Percentiles rank a stretch among this genome's conserved stretches.
These are phyloP conservation scores for Micromesistius poutassou DNA, from an alignment of 2,797 vertebrate species.

Conservation along the genomic window DNA sequence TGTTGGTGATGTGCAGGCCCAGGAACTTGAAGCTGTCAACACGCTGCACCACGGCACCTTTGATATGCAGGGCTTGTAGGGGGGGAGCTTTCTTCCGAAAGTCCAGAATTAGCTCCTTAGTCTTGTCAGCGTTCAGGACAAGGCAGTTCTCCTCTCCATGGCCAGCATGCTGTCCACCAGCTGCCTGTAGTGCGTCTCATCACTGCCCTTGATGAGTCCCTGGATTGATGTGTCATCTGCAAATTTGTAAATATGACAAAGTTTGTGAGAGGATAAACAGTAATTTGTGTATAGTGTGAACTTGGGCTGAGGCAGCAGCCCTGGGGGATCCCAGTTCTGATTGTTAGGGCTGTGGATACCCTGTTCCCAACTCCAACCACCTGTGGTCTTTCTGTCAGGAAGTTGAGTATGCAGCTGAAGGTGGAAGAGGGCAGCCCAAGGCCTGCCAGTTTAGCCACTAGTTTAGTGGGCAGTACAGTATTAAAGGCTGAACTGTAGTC, in stretches of 20 bases:
- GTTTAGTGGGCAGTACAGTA: not conserved
- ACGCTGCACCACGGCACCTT: not conserved
- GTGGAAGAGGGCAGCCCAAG: not conserved
- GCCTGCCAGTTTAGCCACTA: not conserved
- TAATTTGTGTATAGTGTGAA: not conserved
- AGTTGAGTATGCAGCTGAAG: not conserved
- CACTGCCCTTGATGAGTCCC: slow-evolving; percentile 3
- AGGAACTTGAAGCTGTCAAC: too few relatives aligned
- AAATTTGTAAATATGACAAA: not conserved
- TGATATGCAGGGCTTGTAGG: too few relatives aligned
- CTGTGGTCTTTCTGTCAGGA: not conserved
- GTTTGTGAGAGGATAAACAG: not conserved
- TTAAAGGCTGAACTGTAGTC: slow-evolving; percentile 7
- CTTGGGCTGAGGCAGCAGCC: slow-evolving; percentile 16
- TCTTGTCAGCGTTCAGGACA: too few relatives aligned
- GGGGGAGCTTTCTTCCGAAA: not conserved
- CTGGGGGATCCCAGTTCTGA: not conserved
- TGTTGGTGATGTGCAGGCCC: too few relatives aligned
- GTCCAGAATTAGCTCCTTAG: too few relatives aligned
- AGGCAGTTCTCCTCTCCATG: too few relatives aligned
- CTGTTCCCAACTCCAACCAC: not conserved
- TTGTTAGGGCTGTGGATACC: not conserved
- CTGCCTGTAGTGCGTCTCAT: slow-evolving; percentile 9
- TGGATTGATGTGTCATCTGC: slow-evolving; percentile 5
- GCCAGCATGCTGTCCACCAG: slow-evolving; percentile 1